A percentile compares a stretch with the other conserved stretches of the same genome.
phyloP scores from a whole-genome alignment of 2,113 vertebrate genomes.

The Ceratotherium simum region DNA sequence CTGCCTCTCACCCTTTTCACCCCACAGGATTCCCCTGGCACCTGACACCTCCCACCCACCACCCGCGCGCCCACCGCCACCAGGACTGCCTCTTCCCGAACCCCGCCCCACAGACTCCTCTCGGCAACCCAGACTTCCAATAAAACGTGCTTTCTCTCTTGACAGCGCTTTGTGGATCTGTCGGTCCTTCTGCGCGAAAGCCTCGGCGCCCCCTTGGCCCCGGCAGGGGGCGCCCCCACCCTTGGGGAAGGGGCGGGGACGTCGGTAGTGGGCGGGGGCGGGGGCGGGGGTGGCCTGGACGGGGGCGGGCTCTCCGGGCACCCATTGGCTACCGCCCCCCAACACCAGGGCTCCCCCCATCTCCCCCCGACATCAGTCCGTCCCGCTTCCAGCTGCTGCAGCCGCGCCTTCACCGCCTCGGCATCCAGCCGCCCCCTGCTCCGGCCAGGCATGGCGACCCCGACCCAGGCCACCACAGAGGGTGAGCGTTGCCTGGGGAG shows the following conservation, averaged over 20 bases:
- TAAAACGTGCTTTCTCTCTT: slow-evolving; percentile 71
- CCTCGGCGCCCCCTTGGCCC: slow-evolving; percentile 47
- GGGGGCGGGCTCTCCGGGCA: slow-evolving; percentile 76
- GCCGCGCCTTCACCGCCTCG: slow-evolving; percentile 59
- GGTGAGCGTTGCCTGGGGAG: slow-evolving; percentile 72
- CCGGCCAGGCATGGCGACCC: slow-evolving; percentile 78
- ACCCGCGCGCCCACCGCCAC: neutral
- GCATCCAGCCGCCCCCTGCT: slow-evolving; percentile 60
- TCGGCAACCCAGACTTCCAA: slow-evolving; percentile 36
- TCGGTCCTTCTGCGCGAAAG: slow-evolving; percentile 23
- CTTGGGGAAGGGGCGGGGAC: slow-evolving; percentile 78
- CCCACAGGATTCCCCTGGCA: slow-evolving; percentile 32
- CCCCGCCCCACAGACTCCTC: neutral
- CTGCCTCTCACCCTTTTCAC: neutral
- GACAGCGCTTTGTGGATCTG: neutral
- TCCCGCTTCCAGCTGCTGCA: slow-evolving; percentile 77
- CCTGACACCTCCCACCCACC: slow-evolving; percentile 3
- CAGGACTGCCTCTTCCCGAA: neutral
- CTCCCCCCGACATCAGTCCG: slow-evolving; percentile 57
- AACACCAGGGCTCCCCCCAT: slow-evolving; percentile 66
- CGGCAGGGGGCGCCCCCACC: slow-evolving; percentile 77
- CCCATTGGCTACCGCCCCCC: slow-evolving; percentile 81
- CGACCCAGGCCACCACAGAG: slow-evolving; percentile 73
- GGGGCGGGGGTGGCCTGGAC: slow-evolving; percentile 66
- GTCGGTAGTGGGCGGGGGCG: slow-evolving; percentile 75